Conservation (phyloP, 2,113 vertebrate genomes). For the Polyodon spathula region DNA sequence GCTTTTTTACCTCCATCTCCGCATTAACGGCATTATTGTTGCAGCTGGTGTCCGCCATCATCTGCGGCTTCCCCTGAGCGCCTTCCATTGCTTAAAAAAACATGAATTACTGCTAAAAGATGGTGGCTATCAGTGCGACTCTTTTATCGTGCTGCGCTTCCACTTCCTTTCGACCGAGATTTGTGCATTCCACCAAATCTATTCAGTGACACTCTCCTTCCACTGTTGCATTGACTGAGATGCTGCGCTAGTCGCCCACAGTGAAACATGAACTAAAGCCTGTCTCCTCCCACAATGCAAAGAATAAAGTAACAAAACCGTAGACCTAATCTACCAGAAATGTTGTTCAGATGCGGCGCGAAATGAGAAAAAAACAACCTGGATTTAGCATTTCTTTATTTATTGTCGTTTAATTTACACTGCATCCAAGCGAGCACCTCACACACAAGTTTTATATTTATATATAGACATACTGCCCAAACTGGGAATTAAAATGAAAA, state of each 20-base stretch:
- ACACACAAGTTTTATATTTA: too few relatives aligned
- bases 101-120: slow-evolving; percentile 11
- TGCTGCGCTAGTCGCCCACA: slow-evolving; percentile 20
- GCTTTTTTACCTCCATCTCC: slow-evolving; percentile 90
- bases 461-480: too few relatives aligned
- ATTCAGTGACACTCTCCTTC: slow-evolving; percentile 8
- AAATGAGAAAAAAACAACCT: too few relatives aligned
- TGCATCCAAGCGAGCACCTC: too few relatives aligned
- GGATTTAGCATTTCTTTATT: too few relatives aligned
- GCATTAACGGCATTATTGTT: slow-evolving; percentile 64
- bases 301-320: slow-evolving; percentile 3
- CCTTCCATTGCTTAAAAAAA: slow-evolving; percentile 48
- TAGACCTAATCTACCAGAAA: neutral
- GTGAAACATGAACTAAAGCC: neutral
- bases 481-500: too few relatives aligned
- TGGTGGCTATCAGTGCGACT: slow-evolving; percentile 35
- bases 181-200: slow-evolving; percentile 8
- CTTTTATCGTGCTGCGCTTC: slow-evolving; percentile 25
- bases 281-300: slow-evolving; percentile 26
- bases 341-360: slow-evolving; percentile 12
- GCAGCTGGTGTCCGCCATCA: slow-evolving; percentile 63
- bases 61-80: slow-evolving; percentile 49
- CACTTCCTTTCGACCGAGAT: slow-evolving; percentile 13
- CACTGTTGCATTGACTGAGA: slow-evolving; percentile 28
- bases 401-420: too few relatives aligned